phyloP scores from a whole-genome alignment of 1,140 invertebrate genomes.

The Heterodera schachtii region DNA sequence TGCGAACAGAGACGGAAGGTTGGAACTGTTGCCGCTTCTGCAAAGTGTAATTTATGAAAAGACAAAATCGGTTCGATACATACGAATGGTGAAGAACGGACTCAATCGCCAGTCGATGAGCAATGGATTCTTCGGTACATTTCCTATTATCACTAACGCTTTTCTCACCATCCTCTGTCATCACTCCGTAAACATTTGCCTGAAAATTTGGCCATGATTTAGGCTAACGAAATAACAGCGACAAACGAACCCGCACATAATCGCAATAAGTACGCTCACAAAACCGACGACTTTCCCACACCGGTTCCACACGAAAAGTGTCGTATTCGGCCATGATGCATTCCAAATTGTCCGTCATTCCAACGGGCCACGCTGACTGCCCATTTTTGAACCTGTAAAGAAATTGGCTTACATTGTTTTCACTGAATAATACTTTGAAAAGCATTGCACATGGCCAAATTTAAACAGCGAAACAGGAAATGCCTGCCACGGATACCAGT shows the following conservation, averaged over 20 bases:
- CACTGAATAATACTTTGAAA: neutral
- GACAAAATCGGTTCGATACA: neutral
- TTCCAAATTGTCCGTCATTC: slow-evolving; percentile 5
- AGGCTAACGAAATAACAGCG: neutral
- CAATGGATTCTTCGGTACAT: slow-evolving; percentile 27
- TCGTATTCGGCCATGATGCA: slow-evolving; percentile 33
- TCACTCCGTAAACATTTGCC: slow-evolving; percentile 26
- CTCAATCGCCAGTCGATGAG: slow-evolving; percentile 7
- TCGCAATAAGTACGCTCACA: slow-evolving; percentile 24
- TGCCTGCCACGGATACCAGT: slow-evolving; percentile 38
- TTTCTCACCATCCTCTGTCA: slow-evolving; percentile 7
- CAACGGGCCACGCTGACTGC: neutral
- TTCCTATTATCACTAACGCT: neutral
- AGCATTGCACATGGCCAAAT: neutral
- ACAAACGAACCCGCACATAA: slow-evolving; percentile 23
- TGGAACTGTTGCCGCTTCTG: neutral
- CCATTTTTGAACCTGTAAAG: neutral
- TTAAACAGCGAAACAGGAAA: slow-evolving; percentile 39
- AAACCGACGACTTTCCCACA: slow-evolving; percentile 6
- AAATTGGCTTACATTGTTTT: neutral
- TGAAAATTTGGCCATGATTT: neutral
- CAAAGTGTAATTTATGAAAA: neutral
- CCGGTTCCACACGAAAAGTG: slow-evolving; percentile 26
- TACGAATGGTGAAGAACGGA: neutral
- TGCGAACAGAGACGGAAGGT: neutral